A percentile compares a stretch with the other conserved stretches of the same genome.
Evolutionary conservation across 2,797 vertebrate species (phyloP).

Genomic region (Dicrostonyx torquatus): DNA sequence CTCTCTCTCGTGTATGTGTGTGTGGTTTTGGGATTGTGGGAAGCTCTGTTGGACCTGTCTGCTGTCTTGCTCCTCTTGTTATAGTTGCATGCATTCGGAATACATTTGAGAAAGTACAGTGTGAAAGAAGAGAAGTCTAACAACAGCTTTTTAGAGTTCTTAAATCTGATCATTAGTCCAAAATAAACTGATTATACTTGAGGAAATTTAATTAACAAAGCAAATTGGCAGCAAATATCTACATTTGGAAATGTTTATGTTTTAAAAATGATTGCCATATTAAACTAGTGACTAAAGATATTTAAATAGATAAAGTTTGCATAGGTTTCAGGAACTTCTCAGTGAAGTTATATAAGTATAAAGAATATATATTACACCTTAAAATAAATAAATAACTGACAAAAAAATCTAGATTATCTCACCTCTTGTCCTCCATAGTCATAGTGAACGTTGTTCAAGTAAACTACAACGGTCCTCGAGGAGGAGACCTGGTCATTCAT

Average conservation of each 20-base stretch:
- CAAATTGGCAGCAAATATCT: background rate
- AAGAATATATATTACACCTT: background rate
- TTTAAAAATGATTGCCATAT: background rate
- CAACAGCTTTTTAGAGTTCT: background rate
- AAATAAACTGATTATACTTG: constrained; percentile 17
- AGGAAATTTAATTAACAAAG: constrained; percentile 2
- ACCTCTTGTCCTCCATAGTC: background rate
- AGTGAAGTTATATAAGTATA: background rate
- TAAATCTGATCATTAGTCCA: constrained; percentile 33
- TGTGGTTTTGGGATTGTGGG: background rate
- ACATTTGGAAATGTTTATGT: background rate
- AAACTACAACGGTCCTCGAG: background rate
- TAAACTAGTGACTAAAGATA: background rate
- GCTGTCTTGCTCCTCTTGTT: background rate
- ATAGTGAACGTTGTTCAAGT: background rate
- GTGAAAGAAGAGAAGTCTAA: background rate
- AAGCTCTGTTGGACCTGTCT: background rate
- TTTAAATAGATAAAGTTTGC: background rate
- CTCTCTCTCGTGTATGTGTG: background rate
- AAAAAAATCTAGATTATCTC: background rate
- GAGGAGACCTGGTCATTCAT: too few species aligned
- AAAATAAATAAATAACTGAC: background rate
- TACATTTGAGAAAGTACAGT: background rate
- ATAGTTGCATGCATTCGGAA: fast-evolving
- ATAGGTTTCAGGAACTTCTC: background rate